Percentiles rank a stretch among this genome's conserved stretches.
Evolutionary conservation across 1,140 invertebrate genomes (phyloP).

Genomic region (Drosophila arawakana): DNA sequence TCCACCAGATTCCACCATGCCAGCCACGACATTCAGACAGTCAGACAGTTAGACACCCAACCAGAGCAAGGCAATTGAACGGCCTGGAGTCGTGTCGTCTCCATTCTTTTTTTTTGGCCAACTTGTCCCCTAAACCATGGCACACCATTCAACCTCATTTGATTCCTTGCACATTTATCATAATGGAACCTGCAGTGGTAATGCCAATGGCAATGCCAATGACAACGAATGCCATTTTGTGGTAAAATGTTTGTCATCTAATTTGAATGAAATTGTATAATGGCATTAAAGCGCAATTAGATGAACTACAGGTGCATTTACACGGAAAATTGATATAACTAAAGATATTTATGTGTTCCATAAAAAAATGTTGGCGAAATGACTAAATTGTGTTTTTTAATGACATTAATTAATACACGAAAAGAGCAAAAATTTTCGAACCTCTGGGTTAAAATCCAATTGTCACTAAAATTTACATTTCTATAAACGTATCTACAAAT

Average conservation of each 20-base stretch:
- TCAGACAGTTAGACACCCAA: constrained; percentile 7
- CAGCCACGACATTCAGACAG: background rate
- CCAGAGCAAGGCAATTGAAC: constrained; percentile 59
- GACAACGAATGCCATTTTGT: constrained; percentile 69
- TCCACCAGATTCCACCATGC: constrained; percentile 6
- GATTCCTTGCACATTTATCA: constrained; percentile 74
- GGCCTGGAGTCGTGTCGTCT: constrained; percentile 31
- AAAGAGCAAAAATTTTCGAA: too few relatives aligned
- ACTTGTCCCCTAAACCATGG: constrained; percentile 61
- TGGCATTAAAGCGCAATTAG: constrained; percentile 44
- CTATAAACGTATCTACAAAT: too few relatives aligned
- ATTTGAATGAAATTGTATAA: constrained; percentile 54
- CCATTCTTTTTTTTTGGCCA: constrained; percentile 6
- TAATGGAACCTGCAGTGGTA: constrained; percentile 45
- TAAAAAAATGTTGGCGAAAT: too few relatives aligned
- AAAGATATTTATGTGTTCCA: background rate
- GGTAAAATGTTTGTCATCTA: constrained; percentile 67
- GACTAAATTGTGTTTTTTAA: too few relatives aligned
- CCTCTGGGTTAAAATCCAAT: too few relatives aligned
- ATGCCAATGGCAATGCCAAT: constrained; percentile 34
- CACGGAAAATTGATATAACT: constrained; percentile 5
- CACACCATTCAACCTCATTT: constrained; percentile 78
- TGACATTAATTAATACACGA: too few relatives aligned
- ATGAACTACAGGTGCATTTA: constrained; percentile 16
- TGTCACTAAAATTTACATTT: too few relatives aligned